Conservation (phyloP, 2,113 vertebrate genomes). For the Myiopsitta monachus region DNA sequence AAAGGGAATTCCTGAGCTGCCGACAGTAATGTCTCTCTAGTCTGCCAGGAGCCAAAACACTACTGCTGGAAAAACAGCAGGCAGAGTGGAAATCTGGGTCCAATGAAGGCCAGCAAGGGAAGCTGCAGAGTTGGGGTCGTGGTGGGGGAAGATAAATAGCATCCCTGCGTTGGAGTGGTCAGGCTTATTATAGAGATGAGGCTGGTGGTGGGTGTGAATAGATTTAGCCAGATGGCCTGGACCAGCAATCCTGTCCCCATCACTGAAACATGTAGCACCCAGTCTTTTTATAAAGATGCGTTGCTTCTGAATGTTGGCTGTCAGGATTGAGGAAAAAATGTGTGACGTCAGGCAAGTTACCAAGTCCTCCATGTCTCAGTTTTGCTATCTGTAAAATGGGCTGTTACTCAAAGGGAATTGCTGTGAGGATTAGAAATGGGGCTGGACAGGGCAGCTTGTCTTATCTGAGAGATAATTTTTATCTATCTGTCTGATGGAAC, state of each 20-base stretch:
- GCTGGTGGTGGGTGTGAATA: background rate
- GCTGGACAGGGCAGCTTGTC: background rate
- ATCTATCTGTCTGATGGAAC: background rate
- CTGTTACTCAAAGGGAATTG: background rate
- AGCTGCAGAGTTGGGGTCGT: background rate
- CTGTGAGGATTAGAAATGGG: background rate
- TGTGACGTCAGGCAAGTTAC: background rate
- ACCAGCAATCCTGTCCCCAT: background rate
- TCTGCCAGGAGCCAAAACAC: constrained; percentile 62
- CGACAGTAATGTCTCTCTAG: constrained; percentile 46
- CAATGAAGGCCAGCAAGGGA: constrained; percentile 44
- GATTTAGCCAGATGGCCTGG: background rate
- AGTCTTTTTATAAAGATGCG: background rate
- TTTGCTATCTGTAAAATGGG: background rate
- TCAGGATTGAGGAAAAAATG: background rate
- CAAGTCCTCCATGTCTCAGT: background rate
- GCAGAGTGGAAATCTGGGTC: constrained; percentile 54
- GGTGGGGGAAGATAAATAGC: constrained; percentile 47
- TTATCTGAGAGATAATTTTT: background rate
- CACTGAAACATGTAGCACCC: background rate
- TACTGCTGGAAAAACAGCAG: constrained; percentile 65
- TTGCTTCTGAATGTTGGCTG: background rate
- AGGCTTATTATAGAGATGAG: constrained; percentile 15
- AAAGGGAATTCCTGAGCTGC: constrained; percentile 65
- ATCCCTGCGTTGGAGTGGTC: background rate